Evolutionary conservation across 2,113 vertebrate species (phyloP).

Genomic region (Lichenostomus cassidix): DNA sequence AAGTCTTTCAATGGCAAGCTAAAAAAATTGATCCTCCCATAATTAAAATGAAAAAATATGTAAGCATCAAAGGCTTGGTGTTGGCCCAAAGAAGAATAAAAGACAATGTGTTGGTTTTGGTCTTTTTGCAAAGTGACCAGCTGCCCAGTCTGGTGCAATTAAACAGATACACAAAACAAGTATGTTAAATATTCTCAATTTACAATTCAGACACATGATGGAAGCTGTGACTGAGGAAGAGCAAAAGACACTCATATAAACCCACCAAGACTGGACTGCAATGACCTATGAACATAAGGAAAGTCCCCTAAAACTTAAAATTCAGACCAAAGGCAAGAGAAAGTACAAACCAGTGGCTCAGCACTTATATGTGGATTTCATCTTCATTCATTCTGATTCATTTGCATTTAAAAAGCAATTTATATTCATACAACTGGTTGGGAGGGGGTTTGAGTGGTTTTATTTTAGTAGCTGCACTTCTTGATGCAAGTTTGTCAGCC

Average conservation of each 20-base stretch:
- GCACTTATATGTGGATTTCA: background rate
- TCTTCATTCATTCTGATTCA: background rate
- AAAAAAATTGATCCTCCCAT: background rate
- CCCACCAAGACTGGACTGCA: background rate
- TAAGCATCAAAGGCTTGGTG: background rate
- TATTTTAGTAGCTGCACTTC: background rate
- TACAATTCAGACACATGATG: background rate
- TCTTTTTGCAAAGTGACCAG: background rate
- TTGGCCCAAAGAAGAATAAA: background rate
- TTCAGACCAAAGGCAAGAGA: background rate
- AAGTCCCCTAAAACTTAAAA: background rate
- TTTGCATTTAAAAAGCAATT: constrained; percentile 19
- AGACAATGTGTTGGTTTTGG: background rate
- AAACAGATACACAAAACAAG: background rate
- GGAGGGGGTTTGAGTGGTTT: background rate
- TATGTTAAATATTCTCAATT: background rate
- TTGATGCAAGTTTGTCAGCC: background rate
- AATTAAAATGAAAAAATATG: background rate
- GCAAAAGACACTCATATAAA: background rate
- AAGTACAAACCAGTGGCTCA: background rate
- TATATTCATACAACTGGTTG: background rate
- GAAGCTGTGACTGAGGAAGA: background rate
- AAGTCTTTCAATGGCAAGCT: background rate
- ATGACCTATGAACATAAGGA: background rate
- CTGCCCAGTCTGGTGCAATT: background rate